phyloP scores from a whole-genome alignment of 37 sponge, comb jelly and placozoan genomes.

The Beroe ovata region DNA sequence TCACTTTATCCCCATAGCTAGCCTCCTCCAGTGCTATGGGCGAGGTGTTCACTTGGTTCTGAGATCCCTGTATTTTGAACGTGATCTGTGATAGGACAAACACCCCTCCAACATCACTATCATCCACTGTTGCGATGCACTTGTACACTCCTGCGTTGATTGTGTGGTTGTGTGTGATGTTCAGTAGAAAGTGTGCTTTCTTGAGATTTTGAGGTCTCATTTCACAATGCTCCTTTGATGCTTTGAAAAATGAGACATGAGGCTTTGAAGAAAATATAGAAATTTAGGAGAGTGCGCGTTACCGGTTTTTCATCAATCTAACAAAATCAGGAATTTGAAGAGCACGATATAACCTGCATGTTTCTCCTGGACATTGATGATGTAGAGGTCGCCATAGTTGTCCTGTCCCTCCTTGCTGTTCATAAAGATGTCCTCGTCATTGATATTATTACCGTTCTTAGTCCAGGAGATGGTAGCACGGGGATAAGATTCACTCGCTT shows the following conservation, averaged over 20 bases:
- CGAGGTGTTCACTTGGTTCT: conserved; percentile 25
- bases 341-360: conserved; percentile 58
- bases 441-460: conserved; percentile 23
- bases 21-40: conserved; percentile 36
- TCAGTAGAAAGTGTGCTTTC: too few relatives aligned
- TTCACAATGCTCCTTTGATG: too few relatives aligned
- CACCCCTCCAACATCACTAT: neutral
- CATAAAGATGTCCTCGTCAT: conserved; percentile 34
- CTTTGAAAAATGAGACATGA: too few relatives aligned
- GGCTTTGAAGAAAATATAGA: too few relatives aligned
- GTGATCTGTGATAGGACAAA: conserved; percentile 14
- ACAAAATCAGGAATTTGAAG: too few relatives aligned
- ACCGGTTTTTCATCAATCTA: too few relatives aligned
- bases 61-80: conserved; percentile 24
- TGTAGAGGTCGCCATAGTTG: conserved; percentile 30
- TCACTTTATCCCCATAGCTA: conserved; percentile 27
- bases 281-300: too few relatives aligned
- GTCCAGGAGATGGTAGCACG: conserved; percentile 7
- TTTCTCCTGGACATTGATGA: conserved; percentile 16
- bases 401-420: conserved; percentile 31
- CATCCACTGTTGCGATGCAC: conserved; percentile 11
- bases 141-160: conserved; percentile 31
- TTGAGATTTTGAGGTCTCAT: too few relatives aligned
- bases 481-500: conserved; percentile 9
- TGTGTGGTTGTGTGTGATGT: too few relatives aligned